Base-by-base conservation (phyloP, 2,113 vertebrate species). In the Elachura formosa region DNA sequence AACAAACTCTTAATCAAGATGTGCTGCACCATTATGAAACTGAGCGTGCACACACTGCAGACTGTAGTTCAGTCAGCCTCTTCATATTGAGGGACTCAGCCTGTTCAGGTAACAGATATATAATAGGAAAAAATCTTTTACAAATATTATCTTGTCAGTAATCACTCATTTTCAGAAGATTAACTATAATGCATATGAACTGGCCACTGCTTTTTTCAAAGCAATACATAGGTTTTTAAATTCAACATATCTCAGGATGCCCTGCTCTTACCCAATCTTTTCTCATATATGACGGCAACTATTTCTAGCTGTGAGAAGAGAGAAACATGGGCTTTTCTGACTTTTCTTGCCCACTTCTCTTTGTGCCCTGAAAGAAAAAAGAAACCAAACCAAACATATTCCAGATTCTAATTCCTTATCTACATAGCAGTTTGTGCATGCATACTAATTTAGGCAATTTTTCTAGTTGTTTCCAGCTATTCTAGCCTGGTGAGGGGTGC, bases 341-440 rank as follows among this genome's bases (percentile, higher is more conserved):
- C 12, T 68, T 46, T 46, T 55, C 24, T 61, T 46, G 24, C 22
- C 67, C 18, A 24, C 5, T n/a, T 12, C 2, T 64, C 67, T 88
- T 72, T 38, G n/a, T 48, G 4, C 4, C 24, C 14, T 40, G 26
- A 43, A 86, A 63, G 6, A 29, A 87, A 76, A 73, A 24, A 45
- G 34, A 31, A 13, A 4, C 7, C 5, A 45, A 33, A 9, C 3
- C 26, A 9, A 24, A 23, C 0, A 1, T 2, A 15, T 41, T 80
- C 16, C 11, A 43, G 63, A 63, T 59, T 68, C 31, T 77, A 76
- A 76, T 73, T 89, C 16, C 12, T 69, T 73, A 28, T 28, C 19
- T 55, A 77, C 9, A 7, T 16, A 41, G 11, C 2, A 13, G 9
- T 20, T 72, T 54, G 2, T 38, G 17, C 4, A 10, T 6, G 2